phyloP scores from a whole-genome alignment of 2,888 invertebrate species.

The Homarus gammarus region DNA sequence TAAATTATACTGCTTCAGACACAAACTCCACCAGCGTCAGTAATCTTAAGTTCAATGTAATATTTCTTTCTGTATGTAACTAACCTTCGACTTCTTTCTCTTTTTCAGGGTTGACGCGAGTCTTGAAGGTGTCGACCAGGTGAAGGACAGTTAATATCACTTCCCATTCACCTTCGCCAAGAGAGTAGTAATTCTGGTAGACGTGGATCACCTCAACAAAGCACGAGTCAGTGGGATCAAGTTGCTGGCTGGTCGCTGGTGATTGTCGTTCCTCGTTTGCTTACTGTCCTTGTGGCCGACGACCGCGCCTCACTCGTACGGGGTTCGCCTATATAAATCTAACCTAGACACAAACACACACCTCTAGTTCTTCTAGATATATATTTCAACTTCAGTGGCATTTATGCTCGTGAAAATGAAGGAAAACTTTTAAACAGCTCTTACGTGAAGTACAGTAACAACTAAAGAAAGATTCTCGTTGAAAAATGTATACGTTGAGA shows the following conservation, averaged over 20 bases:
- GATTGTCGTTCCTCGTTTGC: background rate
- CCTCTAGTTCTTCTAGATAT: no score
- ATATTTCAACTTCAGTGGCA: no score
- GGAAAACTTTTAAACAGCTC: background rate
- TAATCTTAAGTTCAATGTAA: no score
- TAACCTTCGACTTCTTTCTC: no score
- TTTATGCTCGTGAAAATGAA: no score
- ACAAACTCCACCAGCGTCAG: no score
- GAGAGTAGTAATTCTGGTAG: background rate
- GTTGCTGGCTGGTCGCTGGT: background rate
- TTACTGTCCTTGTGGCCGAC: background rate
- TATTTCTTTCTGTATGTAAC: no score
- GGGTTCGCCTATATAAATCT: background rate
- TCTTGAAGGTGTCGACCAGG: no score
- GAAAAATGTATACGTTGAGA: background rate
- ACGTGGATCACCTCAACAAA: background rate
- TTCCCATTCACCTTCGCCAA: background rate
- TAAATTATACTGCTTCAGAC: no score
- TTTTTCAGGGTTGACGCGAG: no score
- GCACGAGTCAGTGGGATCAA: background rate
- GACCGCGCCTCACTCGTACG: background rate
- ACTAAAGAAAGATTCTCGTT: background rate
- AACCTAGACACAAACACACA: no score
- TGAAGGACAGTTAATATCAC: background rate
- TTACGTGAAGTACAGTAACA: background rate